Percentiles rank a stretch among this genome's conserved stretches.
Evolutionary conservation across 1,140 invertebrate genomes (phyloP).

Genomic region (Ladona fulva): DNA sequence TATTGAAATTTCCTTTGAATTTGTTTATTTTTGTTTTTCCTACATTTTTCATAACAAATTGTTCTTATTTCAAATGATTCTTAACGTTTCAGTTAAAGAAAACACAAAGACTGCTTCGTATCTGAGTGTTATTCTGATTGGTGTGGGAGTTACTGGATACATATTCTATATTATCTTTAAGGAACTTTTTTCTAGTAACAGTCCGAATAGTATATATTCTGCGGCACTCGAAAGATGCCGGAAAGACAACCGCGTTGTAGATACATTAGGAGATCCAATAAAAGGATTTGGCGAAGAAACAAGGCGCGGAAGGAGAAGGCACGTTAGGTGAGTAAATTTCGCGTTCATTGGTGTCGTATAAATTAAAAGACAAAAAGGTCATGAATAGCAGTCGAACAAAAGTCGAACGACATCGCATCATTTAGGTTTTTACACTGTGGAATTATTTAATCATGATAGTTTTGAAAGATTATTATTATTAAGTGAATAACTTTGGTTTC

Average conservation of each 20-base stretch:
- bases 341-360: too few relatives aligned
- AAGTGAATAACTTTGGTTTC: too few relatives aligned
- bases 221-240: constrained; percentile 65
- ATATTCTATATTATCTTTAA: constrained; percentile 74
- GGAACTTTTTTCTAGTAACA: constrained; percentile 79
- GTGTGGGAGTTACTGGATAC: constrained; percentile 63
- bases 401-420: too few relatives aligned
- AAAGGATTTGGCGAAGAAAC: constrained; percentile 81
- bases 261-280: constrained; percentile 74
- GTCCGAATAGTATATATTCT: constrained; percentile 74
- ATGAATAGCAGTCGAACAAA: too few relatives aligned
- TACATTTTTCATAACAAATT: too few relatives aligned
- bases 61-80: too few relatives aligned
- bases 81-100: constrained; percentile 83
- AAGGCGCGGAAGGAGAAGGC: constrained; percentile 57
- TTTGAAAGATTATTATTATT: too few relatives aligned
- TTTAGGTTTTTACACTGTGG: too few relatives aligned
- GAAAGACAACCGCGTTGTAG: constrained; percentile 55
- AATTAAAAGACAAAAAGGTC: too few relatives aligned
- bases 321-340: constrained; percentile 43
- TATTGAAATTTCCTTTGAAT: too few relatives aligned
- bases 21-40: too few relatives aligned
- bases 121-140: constrained; percentile 65
- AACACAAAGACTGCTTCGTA: constrained; percentile 77
- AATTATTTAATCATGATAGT: too few relatives aligned